phyloP scores from a whole-genome alignment of 37 sponge, comb jelly and placozoan genomes.

The Dysidea cf. avara region DNA sequence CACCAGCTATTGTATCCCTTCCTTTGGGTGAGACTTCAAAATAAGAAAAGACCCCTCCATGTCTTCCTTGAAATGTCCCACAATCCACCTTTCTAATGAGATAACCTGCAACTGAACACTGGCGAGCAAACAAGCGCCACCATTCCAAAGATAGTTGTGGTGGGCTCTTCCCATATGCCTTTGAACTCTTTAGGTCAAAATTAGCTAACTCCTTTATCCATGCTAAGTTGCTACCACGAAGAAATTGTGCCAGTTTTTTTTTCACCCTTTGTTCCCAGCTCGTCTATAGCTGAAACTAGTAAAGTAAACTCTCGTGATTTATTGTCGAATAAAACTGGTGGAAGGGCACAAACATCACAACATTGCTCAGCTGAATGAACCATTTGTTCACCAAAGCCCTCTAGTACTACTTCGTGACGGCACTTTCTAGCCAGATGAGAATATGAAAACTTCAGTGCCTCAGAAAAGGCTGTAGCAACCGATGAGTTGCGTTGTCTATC shows the following conservation, averaged over 20 bases:
- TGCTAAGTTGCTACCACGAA: constrained; percentile 7
- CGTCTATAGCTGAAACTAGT: constrained; percentile 2
- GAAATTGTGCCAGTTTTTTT: constrained; percentile 10
- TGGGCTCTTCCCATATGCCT: no score
- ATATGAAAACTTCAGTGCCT: constrained; percentile 13
- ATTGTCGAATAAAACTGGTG: background rate
- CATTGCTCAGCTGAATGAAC: background rate
- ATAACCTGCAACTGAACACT: no score
- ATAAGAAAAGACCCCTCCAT: no score
- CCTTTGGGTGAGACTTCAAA: no score
- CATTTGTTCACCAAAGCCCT: background rate
- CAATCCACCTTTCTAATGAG: no score
- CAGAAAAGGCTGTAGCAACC: constrained; percentile 4
- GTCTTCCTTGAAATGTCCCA: no score
- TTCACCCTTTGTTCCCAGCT: constrained; percentile 11
- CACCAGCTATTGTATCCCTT: no score
- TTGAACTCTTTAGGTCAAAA: no score
- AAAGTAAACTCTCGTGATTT: background rate
- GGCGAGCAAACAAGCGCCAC: no score
- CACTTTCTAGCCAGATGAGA: constrained; percentile 14
- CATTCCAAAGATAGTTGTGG: no score
- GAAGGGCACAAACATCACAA: constrained; percentile 18
- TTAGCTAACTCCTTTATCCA: constrained; percentile 14
- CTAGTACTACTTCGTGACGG: background rate
- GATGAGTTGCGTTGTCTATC: no score